A percentile compares a stretch with the other conserved stretches of the same genome.
These are phyloP conservation scores for Capitella teleta DNA, from an alignment of 1,140 invertebrate genomes.

Conservation along the genomic window DNA sequence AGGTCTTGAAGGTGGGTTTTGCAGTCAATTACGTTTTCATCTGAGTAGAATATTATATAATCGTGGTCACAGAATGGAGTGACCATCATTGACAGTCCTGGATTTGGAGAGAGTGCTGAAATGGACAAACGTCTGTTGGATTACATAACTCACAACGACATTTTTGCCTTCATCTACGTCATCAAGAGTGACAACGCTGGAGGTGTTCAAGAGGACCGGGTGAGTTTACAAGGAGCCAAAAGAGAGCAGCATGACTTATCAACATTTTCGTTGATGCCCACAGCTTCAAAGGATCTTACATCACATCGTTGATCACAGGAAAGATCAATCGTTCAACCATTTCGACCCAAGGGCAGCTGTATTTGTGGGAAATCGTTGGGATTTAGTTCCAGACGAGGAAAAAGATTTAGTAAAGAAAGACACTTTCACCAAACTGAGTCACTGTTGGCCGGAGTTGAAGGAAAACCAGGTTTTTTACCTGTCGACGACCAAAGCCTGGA, in stretches of 20 bases:
- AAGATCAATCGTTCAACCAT: conserved; percentile 4
- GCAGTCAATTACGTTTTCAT: too few species aligned
- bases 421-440: conserved; percentile 18
- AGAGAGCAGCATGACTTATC: neutral
- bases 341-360: conserved; percentile 21
- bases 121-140: conserved; percentile 24
- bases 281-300: conserved; percentile 23
- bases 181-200: conserved; percentile 29
- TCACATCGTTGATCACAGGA: conserved; percentile 16
- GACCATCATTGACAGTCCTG: conserved; percentile 30
- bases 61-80: conserved; percentile 28
- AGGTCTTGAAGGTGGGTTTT: conserved; percentile 23
- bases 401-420: conserved; percentile 18
- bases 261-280: conserved; percentile 1
- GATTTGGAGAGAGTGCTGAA: conserved; percentile 26
- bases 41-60: too few species aligned
- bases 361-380: conserved; percentile 33
- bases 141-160: conserved; percentile 19
- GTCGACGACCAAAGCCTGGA: conserved; percentile 20
- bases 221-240: conserved; percentile 11
- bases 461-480: conserved; percentile 18
- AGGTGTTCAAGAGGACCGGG: conserved; percentile 28
- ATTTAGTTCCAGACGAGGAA: conserved; percentile 18
- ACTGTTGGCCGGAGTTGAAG: conserved; percentile 22
- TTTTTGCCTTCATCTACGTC: conserved; percentile 28